Conservation (phyloP, 2,113 vertebrate species). For the Colistium nudipinnis region DNA sequence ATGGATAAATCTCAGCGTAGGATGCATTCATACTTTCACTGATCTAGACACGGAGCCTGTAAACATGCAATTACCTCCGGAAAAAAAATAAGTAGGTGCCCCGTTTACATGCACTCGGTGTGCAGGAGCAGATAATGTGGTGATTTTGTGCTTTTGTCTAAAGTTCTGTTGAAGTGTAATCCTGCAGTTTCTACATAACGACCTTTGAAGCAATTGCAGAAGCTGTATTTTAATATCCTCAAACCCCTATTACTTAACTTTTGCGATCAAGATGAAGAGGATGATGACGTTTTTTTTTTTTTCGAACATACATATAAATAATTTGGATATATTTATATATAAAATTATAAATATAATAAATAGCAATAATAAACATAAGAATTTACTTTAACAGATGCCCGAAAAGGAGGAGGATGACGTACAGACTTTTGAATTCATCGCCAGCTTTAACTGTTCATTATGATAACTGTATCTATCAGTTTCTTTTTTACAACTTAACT, state of each 20-base stretch:
- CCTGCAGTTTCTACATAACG: constrained; percentile 31
- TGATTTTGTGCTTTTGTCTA: constrained; percentile 47
- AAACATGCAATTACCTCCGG: constrained; percentile 61
- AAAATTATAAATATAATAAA: no score
- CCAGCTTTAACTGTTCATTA: no score
- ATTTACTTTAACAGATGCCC: no score
- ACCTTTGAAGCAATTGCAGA: constrained; percentile 45
- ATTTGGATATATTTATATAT: no score
- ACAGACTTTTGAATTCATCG: no score
- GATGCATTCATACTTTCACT: constrained; percentile 63
- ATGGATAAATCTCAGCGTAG: constrained; percentile 37
- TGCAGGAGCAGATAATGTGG: constrained; percentile 26
- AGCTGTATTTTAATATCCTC: constrained; percentile 44
- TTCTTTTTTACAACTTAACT: no score
- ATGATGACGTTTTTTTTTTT: no score
- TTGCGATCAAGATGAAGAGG: no score
- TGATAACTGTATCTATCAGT: no score
- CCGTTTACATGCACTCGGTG: constrained; percentile 30
- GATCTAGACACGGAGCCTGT: constrained; percentile 49
- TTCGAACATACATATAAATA: no score
- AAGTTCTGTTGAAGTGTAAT: constrained; percentile 41
- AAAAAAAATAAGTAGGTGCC: constrained; percentile 39
- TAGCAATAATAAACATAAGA: no score
- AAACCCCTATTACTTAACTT: constrained; percentile 27
- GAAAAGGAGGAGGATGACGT: no score